These are phyloP conservation scores for Muscina levida DNA, from an alignment of 2,888 invertebrate species.

Conservation along the genomic window DNA sequence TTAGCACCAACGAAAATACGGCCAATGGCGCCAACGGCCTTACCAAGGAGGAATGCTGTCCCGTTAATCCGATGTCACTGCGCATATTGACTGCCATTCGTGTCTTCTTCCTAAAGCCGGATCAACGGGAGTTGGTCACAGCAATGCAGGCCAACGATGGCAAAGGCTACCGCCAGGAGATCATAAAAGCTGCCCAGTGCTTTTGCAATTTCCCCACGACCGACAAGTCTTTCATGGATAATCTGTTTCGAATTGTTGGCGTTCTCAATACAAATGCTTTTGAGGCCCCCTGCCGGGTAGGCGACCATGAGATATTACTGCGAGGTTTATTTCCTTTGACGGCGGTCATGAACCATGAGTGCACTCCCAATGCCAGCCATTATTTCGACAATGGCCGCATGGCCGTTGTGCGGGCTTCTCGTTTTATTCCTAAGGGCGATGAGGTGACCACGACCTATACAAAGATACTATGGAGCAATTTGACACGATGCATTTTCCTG, in stretches of 20 bases:
- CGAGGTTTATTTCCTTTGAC: conserved; percentile 86
- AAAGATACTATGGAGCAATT: conserved; percentile 86
- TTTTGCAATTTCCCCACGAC: conserved; percentile 78
- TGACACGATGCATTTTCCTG: conserved; percentile 84
- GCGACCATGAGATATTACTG: conserved; percentile 79
- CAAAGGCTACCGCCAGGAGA: conserved; percentile 76
- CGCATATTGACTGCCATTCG: conserved; percentile 77
- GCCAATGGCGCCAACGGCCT: not conserved
- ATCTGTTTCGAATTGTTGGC: conserved; percentile 76
- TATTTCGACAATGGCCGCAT: conserved; percentile 83
- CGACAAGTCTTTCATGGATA: conserved; percentile 75
- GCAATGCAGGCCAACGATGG: conserved; percentile 78
- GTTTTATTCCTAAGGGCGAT: conserved; percentile 84
- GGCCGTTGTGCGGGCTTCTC: conserved; percentile 83
- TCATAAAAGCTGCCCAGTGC: conserved; percentile 76
- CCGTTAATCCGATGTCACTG: conserved; percentile 74
- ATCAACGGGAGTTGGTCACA: conserved; percentile 75
- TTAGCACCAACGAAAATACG: conserved; percentile 44
- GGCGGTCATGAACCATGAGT: conserved; percentile 87
- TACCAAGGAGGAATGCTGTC: conserved; percentile 15
- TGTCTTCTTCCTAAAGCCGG: conserved; percentile 74
- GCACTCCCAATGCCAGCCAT: conserved; percentile 87
- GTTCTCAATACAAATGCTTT: conserved; percentile 80
- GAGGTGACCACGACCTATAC: conserved; percentile 87
- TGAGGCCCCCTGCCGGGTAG: conserved; percentile 76